Evolutionary conservation across 2,113 vertebrate genomes (phyloP), one percentile per base, ranked within the genome.

Genomic region (Australoheros scitulus): DNA sequence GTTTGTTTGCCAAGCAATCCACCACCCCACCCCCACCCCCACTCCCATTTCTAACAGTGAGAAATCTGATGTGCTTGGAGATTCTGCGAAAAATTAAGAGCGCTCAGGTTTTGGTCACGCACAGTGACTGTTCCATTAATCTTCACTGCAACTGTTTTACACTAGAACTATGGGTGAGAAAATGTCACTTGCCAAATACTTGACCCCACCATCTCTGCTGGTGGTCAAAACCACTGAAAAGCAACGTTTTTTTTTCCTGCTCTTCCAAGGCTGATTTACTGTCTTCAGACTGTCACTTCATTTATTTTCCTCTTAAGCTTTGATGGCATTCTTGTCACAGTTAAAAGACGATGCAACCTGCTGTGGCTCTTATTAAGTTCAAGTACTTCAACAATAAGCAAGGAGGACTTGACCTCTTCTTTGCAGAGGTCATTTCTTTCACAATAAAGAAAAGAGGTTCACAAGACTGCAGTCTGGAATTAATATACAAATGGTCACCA

Each of bases 141-240:
- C 64, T 61, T 17, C 50, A 65, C 6, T 24, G 17, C 58, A 83
- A 85, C 26, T 52, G 34, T 56, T 60, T 79, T 34, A 29, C 26
- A 79, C 10, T 43, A 65, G 43, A 74, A 58, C n/a, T 17, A 22
- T 11, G 43, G 41, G 13, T 64, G 52, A 65, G 8, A 83, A 58
- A 59, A 76, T 74, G 26, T 32, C 74, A 52, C 6, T 11, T 36
- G 22, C 8, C 26, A 80, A 7, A 58, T 38, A 74, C 60, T 22
- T 52, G 22, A 29, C 63, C 70, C 17, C 26, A 7, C 34, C 38
- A 6, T 60, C 55, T 79, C 79, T 50, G 60, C 50, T 60, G 75
- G 47, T 47, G 74, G 68, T 57, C 60, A 82, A 82, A 88, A 26
- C 36, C 52, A 32, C 41, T 50, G 20, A 41, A 50, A 15, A 47